Conservation (phyloP, 2,797 vertebrate species). For the Lerista edwardsae region DNA sequence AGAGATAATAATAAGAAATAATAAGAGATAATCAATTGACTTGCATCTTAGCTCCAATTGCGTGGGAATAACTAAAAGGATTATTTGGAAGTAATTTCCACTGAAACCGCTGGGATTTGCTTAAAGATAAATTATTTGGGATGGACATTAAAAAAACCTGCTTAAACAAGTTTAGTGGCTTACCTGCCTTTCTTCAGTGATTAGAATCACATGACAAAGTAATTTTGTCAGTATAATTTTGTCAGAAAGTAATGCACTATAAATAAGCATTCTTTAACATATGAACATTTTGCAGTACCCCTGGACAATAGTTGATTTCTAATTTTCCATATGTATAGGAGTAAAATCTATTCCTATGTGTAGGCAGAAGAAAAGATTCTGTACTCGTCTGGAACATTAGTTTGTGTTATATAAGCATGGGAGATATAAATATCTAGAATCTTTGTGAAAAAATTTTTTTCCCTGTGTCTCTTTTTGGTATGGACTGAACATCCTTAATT, state of each 20-base stretch:
- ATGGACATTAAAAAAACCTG: background rate
- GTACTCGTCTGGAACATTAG: conserved; percentile 40
- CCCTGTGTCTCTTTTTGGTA: conserved; percentile 9
- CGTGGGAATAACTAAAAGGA: background rate
- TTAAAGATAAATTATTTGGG: conserved; percentile 12
- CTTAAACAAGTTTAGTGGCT: background rate
- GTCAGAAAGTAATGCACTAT: no score
- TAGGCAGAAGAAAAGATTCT: conserved; percentile 47
- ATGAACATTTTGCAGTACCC: background rate
- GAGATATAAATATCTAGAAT: conserved; percentile 61
- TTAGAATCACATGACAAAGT: background rate
- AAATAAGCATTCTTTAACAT: background rate
- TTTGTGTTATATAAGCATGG: conserved; percentile 50
- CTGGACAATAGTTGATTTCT: background rate
- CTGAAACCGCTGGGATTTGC: background rate
- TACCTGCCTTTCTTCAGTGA: background rate
- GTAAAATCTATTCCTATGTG: conserved; percentile 17
- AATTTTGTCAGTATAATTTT: fast-evolving
- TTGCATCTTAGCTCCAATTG: background rate
- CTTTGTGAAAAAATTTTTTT: background rate
- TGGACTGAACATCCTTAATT: conserved; percentile 20
- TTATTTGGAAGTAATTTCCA: background rate
- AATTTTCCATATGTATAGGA: background rate
- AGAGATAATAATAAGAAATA: no score
- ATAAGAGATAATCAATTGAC: background rate